Conservation (phyloP, 53 echinoderm and acorn worm species). For the Glandiceps talaboti region DNA sequence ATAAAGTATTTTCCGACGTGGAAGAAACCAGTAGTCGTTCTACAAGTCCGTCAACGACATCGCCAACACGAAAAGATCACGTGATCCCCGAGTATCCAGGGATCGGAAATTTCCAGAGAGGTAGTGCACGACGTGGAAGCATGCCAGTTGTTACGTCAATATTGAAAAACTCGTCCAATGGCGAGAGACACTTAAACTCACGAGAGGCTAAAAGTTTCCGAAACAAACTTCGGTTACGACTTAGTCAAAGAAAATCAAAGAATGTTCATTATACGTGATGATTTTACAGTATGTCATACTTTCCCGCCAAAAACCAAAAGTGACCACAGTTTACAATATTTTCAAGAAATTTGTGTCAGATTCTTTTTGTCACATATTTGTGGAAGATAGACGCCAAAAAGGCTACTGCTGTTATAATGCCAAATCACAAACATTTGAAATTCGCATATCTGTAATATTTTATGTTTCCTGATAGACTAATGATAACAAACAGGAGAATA, state of each 20-base stretch:
- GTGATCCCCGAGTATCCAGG: background rate
- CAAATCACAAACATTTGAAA: too few relatives aligned
- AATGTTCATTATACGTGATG: background rate
- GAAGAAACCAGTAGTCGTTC: background rate
- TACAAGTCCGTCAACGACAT: background rate
- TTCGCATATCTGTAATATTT: too few relatives aligned
- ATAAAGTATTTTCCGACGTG: background rate
- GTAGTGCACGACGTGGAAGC: background rate
- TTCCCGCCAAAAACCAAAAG: too few relatives aligned
- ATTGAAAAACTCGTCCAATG: background rate
- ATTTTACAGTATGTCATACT: too few relatives aligned
- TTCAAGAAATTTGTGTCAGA: too few relatives aligned
- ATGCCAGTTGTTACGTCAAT: background rate
- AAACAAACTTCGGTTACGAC: background rate
- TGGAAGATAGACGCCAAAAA: too few relatives aligned
- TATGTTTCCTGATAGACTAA: too few relatives aligned
- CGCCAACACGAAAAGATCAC: background rate
- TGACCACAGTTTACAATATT: too few relatives aligned
- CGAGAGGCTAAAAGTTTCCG: background rate
- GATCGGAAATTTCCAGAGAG: background rate
- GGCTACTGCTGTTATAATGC: too few relatives aligned
- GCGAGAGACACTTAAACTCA: too few relatives aligned
- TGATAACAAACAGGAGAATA: too few relatives aligned
- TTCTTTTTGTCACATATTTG: too few relatives aligned
- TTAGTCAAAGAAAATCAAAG: background rate